These are phyloP conservation scores for Ips nitidus DNA, from an alignment of 1,140 invertebrate species.

Conservation along the genomic window DNA sequence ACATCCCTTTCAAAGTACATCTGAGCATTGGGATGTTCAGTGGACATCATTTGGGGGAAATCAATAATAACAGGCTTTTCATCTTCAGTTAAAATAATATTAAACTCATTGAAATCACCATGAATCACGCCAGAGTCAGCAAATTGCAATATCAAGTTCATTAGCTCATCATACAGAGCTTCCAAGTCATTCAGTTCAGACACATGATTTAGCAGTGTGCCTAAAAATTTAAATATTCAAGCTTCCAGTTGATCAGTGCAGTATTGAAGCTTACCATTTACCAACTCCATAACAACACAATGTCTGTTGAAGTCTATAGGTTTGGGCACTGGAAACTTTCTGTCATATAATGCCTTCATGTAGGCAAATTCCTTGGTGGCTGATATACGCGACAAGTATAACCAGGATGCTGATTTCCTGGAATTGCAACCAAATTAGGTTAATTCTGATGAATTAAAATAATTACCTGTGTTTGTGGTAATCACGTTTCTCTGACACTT, in stretches of 20 bases:
- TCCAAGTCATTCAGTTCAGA: constrained; percentile 76
- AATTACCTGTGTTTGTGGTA: constrained; percentile 79
- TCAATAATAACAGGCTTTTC: constrained; percentile 90
- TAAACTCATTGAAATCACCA: constrained; percentile 99
- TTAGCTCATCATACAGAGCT: constrained; percentile 88
- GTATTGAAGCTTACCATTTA: constrained; percentile 62
- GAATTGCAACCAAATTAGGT: constrained; percentile 4
- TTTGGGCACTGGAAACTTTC: constrained; percentile 92
- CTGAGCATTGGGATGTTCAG: constrained; percentile 88
- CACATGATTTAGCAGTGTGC: constrained; percentile 67
- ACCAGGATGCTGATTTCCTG: constrained; percentile 87
- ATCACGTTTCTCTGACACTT: constrained; percentile 80
- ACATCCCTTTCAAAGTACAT: constrained; percentile 94
- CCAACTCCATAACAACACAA: constrained; percentile 94
- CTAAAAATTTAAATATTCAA: constrained; percentile 4
- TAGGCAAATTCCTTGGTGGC: constrained; percentile 98
- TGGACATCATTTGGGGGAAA: constrained; percentile 99
- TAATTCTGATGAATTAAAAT: neutral
- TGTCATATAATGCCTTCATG: constrained; percentile 90
- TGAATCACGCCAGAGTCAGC: constrained; percentile 96
- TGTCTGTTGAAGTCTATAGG: constrained; percentile 96
- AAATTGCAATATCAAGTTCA: constrained; percentile 90
- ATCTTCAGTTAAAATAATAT: constrained; percentile 85
- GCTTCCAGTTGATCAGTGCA: neutral
- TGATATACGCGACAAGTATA: constrained; percentile 96